Evolutionary conservation across 2,888 invertebrate species (phyloP).

Genomic region (Parapristionchus giblindavisi): DNA sequence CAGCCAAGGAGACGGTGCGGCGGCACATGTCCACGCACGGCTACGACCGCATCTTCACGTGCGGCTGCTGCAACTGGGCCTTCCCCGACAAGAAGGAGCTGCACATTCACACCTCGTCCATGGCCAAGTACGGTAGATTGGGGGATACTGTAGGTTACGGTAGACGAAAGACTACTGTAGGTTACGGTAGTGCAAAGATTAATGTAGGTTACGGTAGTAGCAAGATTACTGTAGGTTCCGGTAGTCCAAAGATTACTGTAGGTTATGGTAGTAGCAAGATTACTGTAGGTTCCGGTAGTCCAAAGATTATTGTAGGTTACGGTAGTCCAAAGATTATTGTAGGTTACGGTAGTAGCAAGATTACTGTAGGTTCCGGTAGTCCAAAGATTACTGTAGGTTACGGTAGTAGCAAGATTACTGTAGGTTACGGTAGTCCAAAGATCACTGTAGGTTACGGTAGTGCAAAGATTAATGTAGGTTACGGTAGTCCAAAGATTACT

Average conservation of each 20-base stretch:
- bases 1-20: conserved; percentile 54
- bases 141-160: conserved; percentile 24
- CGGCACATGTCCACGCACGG: conserved; percentile 52
- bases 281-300: no score
- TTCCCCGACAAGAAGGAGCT: conserved; percentile 56
- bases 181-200: conserved; percentile 46
- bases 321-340: no score
- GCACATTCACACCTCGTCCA: conserved; percentile 43
- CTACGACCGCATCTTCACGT: conserved; percentile 53
- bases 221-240: no score
- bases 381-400: conserved; percentile 4
- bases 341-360: no score
- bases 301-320: no score
- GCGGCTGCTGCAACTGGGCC: conserved; percentile 63
- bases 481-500: no score
- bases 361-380: neutral
- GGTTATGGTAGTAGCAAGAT: neutral
- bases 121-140: conserved; percentile 41
- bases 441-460: conserved; percentile 36
- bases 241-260: neutral
- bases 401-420: no score
- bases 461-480: conserved; percentile 46
- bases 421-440: neutral
- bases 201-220: neutral
- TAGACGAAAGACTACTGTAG: conserved; percentile 47